Conservation (phyloP, 2,888 invertebrate species). For the Hirtodrosophila cameraria region DNA sequence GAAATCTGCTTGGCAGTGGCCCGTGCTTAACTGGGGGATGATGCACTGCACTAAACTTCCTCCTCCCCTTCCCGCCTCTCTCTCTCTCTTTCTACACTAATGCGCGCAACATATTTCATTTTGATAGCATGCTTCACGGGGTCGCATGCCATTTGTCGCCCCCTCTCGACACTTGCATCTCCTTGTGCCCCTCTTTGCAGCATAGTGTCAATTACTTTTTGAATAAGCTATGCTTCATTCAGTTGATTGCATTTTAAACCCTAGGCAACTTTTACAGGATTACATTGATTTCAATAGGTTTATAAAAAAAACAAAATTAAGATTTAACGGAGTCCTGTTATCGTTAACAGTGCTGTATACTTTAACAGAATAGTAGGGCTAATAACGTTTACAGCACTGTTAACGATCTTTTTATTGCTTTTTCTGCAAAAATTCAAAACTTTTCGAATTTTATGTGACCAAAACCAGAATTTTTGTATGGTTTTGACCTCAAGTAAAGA, state of each 20-base stretch:
- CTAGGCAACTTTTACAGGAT: too few relatives aligned
- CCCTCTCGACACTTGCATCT: neutral
- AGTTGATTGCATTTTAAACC: neutral
- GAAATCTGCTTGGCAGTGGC: slow-evolving; percentile 17
- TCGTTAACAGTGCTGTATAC: too few relatives aligned
- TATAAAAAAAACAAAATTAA: too few relatives aligned
- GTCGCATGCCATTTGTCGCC: slow-evolving; percentile 7
- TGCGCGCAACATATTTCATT: slow-evolving; percentile 6
- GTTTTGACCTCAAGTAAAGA: too few relatives aligned
- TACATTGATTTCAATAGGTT: too few relatives aligned
- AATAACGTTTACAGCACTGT: too few relatives aligned
- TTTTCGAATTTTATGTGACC: too few relatives aligned
- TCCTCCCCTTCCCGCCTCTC: neutral
- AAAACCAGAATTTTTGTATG: too few relatives aligned
- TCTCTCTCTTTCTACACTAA: neutral
- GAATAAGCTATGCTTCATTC: slow-evolving; percentile 12
- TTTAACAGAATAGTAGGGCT: too few relatives aligned
- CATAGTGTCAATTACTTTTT: slow-evolving; percentile 33
- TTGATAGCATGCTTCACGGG: slow-evolving; percentile 43
- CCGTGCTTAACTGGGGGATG: slow-evolving; percentile 38
- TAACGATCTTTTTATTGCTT: too few relatives aligned
- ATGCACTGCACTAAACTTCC: slow-evolving; percentile 7
- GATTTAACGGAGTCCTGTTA: too few relatives aligned
- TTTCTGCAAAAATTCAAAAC: too few relatives aligned
- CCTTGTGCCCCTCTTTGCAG: neutral